phyloP scores from a whole-genome alignment of 2,888 invertebrate genomes.

The Meiosimyza decipiens region DNA sequence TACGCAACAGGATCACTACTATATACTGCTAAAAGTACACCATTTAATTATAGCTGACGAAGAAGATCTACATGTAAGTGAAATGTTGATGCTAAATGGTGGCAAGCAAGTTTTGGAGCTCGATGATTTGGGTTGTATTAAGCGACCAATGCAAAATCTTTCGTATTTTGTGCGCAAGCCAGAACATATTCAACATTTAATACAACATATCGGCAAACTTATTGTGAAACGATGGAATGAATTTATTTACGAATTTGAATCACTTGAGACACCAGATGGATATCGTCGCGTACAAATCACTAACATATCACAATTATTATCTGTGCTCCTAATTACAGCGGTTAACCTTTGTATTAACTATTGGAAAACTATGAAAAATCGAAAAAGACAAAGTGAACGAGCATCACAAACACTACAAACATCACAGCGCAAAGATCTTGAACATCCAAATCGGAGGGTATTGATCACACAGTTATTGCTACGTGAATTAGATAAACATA shows the following conservation, averaged over 20 bases:
- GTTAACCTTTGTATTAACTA: slow-evolving; percentile 75
- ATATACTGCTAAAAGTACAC: slow-evolving; percentile 78
- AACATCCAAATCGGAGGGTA: slow-evolving; percentile 45
- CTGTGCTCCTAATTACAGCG: slow-evolving; percentile 74
- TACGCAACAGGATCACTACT: slow-evolving; percentile 68
- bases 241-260: slow-evolving; percentile 82
- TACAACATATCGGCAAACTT: slow-evolving; percentile 75
- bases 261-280: slow-evolving; percentile 75
- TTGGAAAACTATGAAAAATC: slow-evolving; percentile 63
- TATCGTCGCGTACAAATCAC: slow-evolving; percentile 52
- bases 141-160: slow-evolving; percentile 64
- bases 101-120: slow-evolving; percentile 49
- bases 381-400: slow-evolving; percentile 47
- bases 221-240: slow-evolving; percentile 83
- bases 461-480: slow-evolving; percentile 58
- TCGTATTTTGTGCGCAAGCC: slow-evolving; percentile 72
- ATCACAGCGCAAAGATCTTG: neutral
- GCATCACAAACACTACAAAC: slow-evolving; percentile 41
- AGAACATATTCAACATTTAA: slow-evolving; percentile 74
- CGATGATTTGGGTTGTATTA: slow-evolving; percentile 40
- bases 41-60: slow-evolving; percentile 81
- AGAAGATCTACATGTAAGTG: slow-evolving; percentile 77
- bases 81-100: slow-evolving; percentile 74
- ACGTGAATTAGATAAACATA: slow-evolving; percentile 61
- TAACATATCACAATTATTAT: slow-evolving; percentile 67